Conservation (phyloP, 1,140 invertebrate genomes). For the Microplitis demolitor region DNA sequence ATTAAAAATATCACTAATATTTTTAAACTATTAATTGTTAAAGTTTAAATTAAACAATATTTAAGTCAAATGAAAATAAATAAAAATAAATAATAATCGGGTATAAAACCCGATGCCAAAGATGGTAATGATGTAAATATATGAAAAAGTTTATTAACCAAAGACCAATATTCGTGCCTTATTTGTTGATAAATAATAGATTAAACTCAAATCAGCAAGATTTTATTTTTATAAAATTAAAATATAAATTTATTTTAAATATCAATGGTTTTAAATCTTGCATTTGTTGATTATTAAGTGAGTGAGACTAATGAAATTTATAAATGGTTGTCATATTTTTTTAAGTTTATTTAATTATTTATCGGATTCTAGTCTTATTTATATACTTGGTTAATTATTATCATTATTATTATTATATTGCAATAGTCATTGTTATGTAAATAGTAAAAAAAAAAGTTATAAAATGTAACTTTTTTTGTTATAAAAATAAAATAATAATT, state of each 20-base stretch:
- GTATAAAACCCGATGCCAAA: conserved; percentile 49
- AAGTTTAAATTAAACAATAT: not conserved
- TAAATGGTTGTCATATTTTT: conserved; percentile 33
- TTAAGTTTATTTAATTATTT: conserved; percentile 36
- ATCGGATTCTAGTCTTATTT: conserved; percentile 55
- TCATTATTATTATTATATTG: too few relatives aligned
- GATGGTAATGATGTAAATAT: conserved; percentile 41
- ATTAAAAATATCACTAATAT: too few relatives aligned
- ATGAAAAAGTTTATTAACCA: conserved; percentile 43
- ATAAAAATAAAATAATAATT: too few relatives aligned
- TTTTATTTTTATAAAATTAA: not conserved
- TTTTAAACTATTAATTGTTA: too few relatives aligned
- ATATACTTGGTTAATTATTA: conserved; percentile 30
- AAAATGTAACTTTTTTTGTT: too few relatives aligned
- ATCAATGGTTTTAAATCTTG: too few relatives aligned
- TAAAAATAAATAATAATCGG: not conserved
- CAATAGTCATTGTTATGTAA: too few relatives aligned
- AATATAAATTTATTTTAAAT: not conserved
- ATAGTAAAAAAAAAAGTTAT: too few relatives aligned
- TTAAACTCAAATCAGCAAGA: not conserved
- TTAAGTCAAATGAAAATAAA: not conserved
- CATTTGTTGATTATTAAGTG: conserved; percentile 20
- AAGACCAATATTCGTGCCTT: conserved; percentile 42
- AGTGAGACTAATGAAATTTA: conserved; percentile 28
- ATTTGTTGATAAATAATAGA: not conserved